Conservation (phyloP, 2,888 invertebrate genomes). For the Conops quadrifasciatus region DNA sequence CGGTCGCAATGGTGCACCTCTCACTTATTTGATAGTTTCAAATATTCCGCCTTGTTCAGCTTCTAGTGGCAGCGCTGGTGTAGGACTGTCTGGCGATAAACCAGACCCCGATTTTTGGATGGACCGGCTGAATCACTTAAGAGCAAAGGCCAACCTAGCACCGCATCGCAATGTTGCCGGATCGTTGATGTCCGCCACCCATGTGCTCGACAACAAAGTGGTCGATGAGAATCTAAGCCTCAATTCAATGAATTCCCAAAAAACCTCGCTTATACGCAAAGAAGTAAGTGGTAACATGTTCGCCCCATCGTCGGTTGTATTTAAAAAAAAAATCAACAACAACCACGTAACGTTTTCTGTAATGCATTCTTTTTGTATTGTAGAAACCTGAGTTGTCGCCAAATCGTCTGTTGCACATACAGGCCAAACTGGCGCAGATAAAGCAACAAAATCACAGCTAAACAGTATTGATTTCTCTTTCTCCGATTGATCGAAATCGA, state of each 20-base stretch:
- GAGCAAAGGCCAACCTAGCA: slow-evolving; percentile 54
- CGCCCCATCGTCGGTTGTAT: neutral
- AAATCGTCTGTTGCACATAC: slow-evolving; percentile 63
- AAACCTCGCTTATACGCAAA: slow-evolving; percentile 60
- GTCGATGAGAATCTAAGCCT: slow-evolving; percentile 65
- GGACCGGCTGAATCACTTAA: slow-evolving; percentile 61
- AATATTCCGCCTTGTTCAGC: slow-evolving; percentile 47
- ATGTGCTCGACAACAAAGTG: slow-evolving; percentile 63
- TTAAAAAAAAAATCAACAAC: neutral
- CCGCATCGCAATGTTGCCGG: slow-evolving; percentile 53
- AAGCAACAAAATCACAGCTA: slow-evolving; percentile 62
- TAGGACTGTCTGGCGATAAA: slow-evolving; percentile 44
- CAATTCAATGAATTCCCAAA: slow-evolving; percentile 61
- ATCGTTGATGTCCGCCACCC: slow-evolving; percentile 42
- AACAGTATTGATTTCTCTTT: slow-evolving; percentile 13
- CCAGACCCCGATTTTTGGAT: slow-evolving; percentile 64
- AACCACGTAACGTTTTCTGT: slow-evolving; percentile 26
- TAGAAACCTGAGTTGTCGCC: slow-evolving; percentile 64
- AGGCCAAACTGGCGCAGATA: slow-evolving; percentile 64
- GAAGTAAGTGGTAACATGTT: slow-evolving; percentile 53
- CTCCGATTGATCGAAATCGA: neutral
- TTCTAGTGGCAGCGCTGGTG: slow-evolving; percentile 30
- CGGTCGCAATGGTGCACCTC: slow-evolving; percentile 45
- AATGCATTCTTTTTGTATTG: slow-evolving; percentile 31
- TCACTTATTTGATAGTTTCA: slow-evolving; percentile 48